Percentiles rank a stretch among this genome's conserved stretches.
Conservation (phyloP, 2,797 vertebrate species). For the Cossypha caffra region DNA sequence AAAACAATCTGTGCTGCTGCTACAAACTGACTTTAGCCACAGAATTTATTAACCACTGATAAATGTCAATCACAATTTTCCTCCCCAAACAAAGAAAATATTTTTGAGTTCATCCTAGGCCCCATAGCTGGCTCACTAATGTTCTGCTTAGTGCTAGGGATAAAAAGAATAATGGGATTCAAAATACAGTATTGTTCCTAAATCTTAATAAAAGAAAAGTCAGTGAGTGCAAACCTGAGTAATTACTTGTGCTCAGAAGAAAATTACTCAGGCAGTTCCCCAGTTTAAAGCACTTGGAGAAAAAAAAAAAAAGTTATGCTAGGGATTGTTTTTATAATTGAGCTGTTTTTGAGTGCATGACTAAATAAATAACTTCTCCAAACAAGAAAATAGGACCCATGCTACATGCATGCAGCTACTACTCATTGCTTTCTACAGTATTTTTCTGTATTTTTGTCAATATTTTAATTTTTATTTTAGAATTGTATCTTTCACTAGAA, state of each 20-base stretch:
- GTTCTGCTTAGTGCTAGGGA: neutral
- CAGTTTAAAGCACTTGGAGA: neutral
- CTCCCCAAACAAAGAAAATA: neutral
- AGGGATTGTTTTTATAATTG: neutral
- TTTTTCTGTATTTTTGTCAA: neutral
- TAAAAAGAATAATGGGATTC: neutral
- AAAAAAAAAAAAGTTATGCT: neutral
- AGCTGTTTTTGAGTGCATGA: neutral
- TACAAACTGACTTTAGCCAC: neutral
- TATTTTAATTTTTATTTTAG: neutral
- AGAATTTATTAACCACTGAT: neutral
- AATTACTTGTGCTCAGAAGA: slow-evolving; percentile 6
- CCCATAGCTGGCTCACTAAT: neutral
- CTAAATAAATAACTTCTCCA: neutral
- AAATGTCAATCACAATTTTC: neutral
- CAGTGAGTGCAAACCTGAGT: neutral
- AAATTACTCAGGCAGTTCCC: neutral
- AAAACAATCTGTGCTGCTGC: neutral
- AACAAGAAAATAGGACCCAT: neutral
- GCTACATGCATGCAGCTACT: accelerated
- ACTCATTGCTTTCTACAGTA: neutral
- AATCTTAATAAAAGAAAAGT: slow-evolving; percentile 4
- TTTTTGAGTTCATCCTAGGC: neutral
- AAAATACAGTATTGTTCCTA: neutral
- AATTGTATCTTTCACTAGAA: neutral